phyloP scores from a whole-genome alignment of 2,797 vertebrate species.

The Acestrorhynchus altus region DNA sequence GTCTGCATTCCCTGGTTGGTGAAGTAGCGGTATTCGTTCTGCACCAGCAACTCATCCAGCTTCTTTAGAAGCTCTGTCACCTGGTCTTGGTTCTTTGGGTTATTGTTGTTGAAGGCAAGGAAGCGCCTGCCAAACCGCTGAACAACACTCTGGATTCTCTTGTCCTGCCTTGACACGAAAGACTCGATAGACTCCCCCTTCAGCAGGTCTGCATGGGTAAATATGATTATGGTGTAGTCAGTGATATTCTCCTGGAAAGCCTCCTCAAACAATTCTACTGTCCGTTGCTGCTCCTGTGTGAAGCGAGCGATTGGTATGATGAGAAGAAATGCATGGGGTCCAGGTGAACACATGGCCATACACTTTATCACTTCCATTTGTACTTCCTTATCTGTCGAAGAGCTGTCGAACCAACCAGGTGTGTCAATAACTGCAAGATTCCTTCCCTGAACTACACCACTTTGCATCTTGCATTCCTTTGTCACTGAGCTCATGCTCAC shows the following conservation, averaged over 20 bases:
- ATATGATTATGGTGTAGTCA: constrained; percentile 51
- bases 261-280: constrained; percentile 21
- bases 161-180: constrained; percentile 33
- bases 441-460: not conserved
- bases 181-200: constrained; percentile 4
- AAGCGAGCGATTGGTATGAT: constrained; percentile 46
- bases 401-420: constrained; percentile 61
- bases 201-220: constrained; percentile 51
- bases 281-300: constrained; percentile 45
- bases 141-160: constrained; percentile 35
- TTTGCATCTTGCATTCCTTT: constrained; percentile 15
- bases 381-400: not conserved
- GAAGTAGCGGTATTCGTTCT: constrained; percentile 19
- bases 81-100: constrained; percentile 31
- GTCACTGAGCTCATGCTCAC: constrained; percentile 45
- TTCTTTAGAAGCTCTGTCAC: constrained; percentile 40
- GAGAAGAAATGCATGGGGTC: constrained; percentile 56
- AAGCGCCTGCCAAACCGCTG: constrained; percentile 27
- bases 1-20: not conserved
- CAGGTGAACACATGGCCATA: constrained; percentile 45
- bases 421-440: constrained; percentile 57
- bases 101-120: constrained; percentile 47
- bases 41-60: constrained; percentile 22
- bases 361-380: constrained; percentile 17
- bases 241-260: constrained; percentile 35